Evolutionary conservation across 2,888 invertebrate genomes (phyloP).

Genomic region (Cosmopolites sordidus): DNA sequence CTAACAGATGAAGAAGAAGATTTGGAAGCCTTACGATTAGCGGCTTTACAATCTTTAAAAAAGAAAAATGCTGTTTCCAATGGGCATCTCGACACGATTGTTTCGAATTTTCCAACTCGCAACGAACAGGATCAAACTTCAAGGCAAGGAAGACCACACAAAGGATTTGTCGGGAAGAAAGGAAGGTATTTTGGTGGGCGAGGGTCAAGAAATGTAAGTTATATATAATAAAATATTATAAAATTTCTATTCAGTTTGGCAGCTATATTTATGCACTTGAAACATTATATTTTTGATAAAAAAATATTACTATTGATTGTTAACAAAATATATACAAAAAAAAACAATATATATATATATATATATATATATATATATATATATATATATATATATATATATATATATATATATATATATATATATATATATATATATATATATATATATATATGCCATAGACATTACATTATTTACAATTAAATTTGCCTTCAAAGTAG

Average conservation of each 20-base stretch:
- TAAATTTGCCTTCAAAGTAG: too few relatives aligned
- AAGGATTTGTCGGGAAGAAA: conserved; percentile 29
- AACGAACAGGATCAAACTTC: not conserved
- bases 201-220: conserved; percentile 33
- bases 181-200: conserved; percentile 31
- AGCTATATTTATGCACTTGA: too few relatives aligned
- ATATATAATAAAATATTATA: too few relatives aligned
- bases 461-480: too few relatives aligned
- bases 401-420: too few relatives aligned
- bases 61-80: conserved; percentile 26
- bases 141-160: conserved; percentile 10
- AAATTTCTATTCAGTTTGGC: too few relatives aligned
- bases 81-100: not conserved
- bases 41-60: conserved; percentile 50
- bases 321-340: not conserved
- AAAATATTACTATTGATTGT: too few relatives aligned
- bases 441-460: too few relatives aligned
- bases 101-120: not conserved
- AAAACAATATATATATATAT: not conserved
- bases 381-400: too few relatives aligned
- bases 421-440: too few relatives aligned
- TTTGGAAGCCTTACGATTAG: conserved; percentile 50
- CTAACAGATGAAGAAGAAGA: conserved; percentile 52
- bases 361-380: too few relatives aligned
- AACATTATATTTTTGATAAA: too few relatives aligned